Base-by-base conservation (phyloP, 2,113 vertebrate genomes). In the Tetraodon nigroviridis region DNA sequence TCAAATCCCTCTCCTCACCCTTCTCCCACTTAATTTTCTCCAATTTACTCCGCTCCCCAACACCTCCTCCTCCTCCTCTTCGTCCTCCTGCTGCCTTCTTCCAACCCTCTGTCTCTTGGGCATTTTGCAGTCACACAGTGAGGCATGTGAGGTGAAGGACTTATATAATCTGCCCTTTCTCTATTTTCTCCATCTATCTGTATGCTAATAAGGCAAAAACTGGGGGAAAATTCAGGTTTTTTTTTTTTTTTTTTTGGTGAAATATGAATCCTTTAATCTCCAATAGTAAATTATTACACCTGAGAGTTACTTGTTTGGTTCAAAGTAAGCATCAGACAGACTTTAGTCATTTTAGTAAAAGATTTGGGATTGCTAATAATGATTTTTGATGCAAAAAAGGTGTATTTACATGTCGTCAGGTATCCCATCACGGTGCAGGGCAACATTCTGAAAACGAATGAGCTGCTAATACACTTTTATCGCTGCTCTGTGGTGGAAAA, bases 121-220 rank as follows among this genome's bases (percentile, higher is more conserved):
- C 72, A 60, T 82, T 84, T 79, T 67, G 72, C 71, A 84, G 86
- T 90, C 89, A 90, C 86, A 87, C 66, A 86, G 82, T 78, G 76
- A 83, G 67, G 83, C 84, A 89, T 82, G 86, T 88, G 88, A 90
- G 83, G 86, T 87, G 78, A 86, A 82, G 55, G 55, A 80, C 67
- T 90, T 89, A 89, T 81, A 77, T 90, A 89, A 90, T 79, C 71
- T 75, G 66, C 71, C 70, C 61, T 71, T 68, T 70, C 54, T 52
- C 44, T 64, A 74, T 37, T 69, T 51, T 71, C 67, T 61, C 61
- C 63, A 61, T 11, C 14, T 73, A 50, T 65, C 32, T 69, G 45
- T 22, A 5, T 62, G 27, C 47, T 62, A 50, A 68, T 67, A 71
- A 63, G 52, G 66, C 54, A 55, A 64, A 12, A 55, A 14, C 42